Conservation (phyloP, 1,140 invertebrate genomes). For the Meloidogyne floridensis region DNA sequence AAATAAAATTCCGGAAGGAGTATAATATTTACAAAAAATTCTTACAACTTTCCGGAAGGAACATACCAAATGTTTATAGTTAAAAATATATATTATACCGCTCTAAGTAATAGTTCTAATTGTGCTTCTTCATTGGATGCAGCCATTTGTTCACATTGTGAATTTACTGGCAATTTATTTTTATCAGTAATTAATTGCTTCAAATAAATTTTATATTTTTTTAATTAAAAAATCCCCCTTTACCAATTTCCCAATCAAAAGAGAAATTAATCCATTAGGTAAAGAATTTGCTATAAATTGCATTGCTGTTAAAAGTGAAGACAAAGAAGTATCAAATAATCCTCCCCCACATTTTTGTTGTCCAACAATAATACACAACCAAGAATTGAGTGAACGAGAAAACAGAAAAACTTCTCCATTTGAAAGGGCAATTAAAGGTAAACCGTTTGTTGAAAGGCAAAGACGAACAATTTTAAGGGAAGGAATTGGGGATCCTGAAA, state of each 20-base stretch:
- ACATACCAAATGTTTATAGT: background rate
- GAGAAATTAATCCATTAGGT: constrained; percentile 16
- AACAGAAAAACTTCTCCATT: constrained; percentile 16
- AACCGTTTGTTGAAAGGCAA: constrained; percentile 17
- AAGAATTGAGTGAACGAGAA: constrained; percentile 18
- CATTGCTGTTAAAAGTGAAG: constrained; percentile 8
- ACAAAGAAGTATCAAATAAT: background rate
- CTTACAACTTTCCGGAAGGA: background rate
- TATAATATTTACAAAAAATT: background rate
- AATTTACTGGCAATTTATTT: background rate
- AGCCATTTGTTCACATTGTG: constrained; percentile 9
- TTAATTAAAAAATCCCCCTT: background rate
- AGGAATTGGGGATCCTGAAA: background rate
- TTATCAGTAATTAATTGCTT: constrained; percentile 1
- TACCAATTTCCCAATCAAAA: constrained; percentile 4
- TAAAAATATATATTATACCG: background rate
- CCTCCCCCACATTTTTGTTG: constrained; percentile 1
- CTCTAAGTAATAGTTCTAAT: constrained; percentile 20
- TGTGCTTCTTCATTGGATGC: constrained; percentile 22
- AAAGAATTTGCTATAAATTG: constrained; percentile 21
- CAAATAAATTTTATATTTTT: background rate
- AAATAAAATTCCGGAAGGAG: too few species aligned
- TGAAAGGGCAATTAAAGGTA: constrained; percentile 20
- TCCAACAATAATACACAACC: constrained; percentile 8
- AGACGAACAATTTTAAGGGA: constrained; percentile 17